Base-by-base conservation (phyloP, 1,140 invertebrate genomes). In the Chymomyza costata region DNA sequence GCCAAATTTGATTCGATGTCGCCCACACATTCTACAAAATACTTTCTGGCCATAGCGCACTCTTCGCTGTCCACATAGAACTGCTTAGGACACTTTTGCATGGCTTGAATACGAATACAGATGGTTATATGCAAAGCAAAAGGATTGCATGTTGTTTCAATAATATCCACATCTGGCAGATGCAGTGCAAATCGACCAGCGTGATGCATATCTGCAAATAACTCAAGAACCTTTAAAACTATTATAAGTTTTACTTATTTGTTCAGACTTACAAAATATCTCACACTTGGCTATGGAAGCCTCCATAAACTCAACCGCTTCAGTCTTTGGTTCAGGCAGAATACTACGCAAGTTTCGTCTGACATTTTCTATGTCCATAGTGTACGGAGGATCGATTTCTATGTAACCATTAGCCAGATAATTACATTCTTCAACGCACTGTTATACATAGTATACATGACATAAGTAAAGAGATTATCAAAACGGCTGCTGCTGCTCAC, bases 351-450 rank as follows among this genome's bases (percentile, higher is more conserved):
- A 35, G 28, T 74, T 80, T 10, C 15, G 6, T n/a, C 8, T 15
- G 3, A 81, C 53, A n/a, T 45, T 49, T 21, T 5, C 34, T 49
- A 82, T 39, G 38, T 81, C 73, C 39, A 80, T 31, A 0, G 38
- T 44, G 41, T 46, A 81, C 2, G 73, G 74, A 1, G 73, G 73
- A 58, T 80, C 73, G 11, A 55, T 44, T 2, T 74, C 74, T 2
- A 46, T 73, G 21, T 81, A 80, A 6, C 73, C 73, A 5, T 54
- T 57, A 35, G 40, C 31, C 0, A 80, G 45, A 25, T 40, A 80
- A 41, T 65, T 81, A 34, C 73, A 80, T 44, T 80, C 73, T 47
- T 80, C 73, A 43, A 80, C 19, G 50, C 73, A 80, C 73, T 80
- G 8, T n/a, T n/a, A n/a, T n/a, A n/a, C 13, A 39, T n/a, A 6